These are phyloP conservation scores for Chlorops oryzae DNA, from an alignment of 1,140 invertebrate species.

Conservation along the genomic window DNA sequence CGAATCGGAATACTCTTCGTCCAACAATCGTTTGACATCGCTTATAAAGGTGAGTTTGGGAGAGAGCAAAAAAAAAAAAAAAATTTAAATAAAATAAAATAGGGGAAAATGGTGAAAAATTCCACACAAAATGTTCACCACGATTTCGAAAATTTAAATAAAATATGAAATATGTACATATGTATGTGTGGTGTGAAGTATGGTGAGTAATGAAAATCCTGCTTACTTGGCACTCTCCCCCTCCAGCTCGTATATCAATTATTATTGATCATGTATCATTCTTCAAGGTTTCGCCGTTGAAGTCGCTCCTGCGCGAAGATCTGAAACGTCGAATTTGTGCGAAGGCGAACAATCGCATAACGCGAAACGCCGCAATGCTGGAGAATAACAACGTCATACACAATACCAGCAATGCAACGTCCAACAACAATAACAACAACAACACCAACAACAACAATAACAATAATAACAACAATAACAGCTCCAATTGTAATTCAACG, in stretches of 20 bases:
- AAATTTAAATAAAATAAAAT: too few relatives aligned
- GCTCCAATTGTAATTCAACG: conserved; percentile 31
- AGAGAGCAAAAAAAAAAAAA: too few relatives aligned
- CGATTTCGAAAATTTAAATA: too few relatives aligned
- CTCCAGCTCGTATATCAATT: too few relatives aligned
- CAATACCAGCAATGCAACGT: conserved; percentile 13
- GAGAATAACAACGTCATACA: conserved; percentile 38
- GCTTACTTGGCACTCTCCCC: too few relatives aligned
- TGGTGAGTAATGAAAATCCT: too few relatives aligned
- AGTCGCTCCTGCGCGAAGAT: conserved; percentile 74
- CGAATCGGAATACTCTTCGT: conserved; percentile 34
- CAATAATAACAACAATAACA: conserved; percentile 24
- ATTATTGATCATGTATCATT: too few relatives aligned
- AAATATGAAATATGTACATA: too few relatives aligned
- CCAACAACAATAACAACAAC: conserved; percentile 18
- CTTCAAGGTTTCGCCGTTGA: conserved; percentile 75
- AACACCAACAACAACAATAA: conserved; percentile 22
- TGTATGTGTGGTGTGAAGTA: too few relatives aligned
- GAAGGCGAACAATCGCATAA: conserved; percentile 51
- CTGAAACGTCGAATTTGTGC: conserved; percentile 67
- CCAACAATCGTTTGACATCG: conserved; percentile 43
- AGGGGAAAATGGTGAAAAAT: too few relatives aligned
- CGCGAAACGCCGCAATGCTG: conserved; percentile 37
- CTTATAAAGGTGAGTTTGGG: conserved; percentile 42
- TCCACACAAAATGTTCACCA: too few relatives aligned